Evolutionary conservation across 2,797 vertebrate species (phyloP), one percentile per base, ranked within the genome.

Genomic region (Columba guinea): DNA sequence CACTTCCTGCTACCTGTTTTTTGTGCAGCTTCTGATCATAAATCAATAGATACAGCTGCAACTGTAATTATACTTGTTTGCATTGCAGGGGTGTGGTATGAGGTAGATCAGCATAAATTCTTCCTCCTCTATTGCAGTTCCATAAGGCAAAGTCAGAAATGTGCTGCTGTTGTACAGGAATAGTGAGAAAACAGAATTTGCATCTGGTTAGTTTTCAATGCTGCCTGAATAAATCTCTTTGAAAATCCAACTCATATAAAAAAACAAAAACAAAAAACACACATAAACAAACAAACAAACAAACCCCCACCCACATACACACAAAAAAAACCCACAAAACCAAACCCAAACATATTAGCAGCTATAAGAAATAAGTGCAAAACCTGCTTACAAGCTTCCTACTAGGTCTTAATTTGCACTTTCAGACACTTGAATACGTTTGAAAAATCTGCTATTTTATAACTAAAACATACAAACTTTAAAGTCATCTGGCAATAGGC

Each of bases 21-120:
- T 62, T 56, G 48, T 55, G 55, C 56, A 86, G 26, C 63, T 79
- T 84, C 87, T 74, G 60, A 80, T 48, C 35, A 70, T 64, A 90
- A 94, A 78, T 49, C 87, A 95, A 75, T 30, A 94, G 58, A 73
- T 2, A 69, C 1, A 37, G 48, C 79, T 75, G 77, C 55, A 86
- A 71, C 14, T 52, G 44, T 73, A 90, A 93, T 82, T 75, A 86
- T 44, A 34, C 28, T 84, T 95, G 80, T 91, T 97, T 97, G 94
- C 63, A 71, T 26, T 93, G 67, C 32, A 75, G 3, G 17, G 93
- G 95, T 2, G 60, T 53, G 85, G 85, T 64, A 37, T 23, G 77
- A 83, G 84, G 90, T 77, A 89, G 87, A 87, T 84, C 80, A 90
- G 74, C 11, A 20, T 44, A 77, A 89, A 60, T 67, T 84, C 77